Evolutionary conservation across 2,797 vertebrate species (phyloP), one percentile per base, ranked within the genome.

Genomic region (Pygocentrus nattereri): DNA sequence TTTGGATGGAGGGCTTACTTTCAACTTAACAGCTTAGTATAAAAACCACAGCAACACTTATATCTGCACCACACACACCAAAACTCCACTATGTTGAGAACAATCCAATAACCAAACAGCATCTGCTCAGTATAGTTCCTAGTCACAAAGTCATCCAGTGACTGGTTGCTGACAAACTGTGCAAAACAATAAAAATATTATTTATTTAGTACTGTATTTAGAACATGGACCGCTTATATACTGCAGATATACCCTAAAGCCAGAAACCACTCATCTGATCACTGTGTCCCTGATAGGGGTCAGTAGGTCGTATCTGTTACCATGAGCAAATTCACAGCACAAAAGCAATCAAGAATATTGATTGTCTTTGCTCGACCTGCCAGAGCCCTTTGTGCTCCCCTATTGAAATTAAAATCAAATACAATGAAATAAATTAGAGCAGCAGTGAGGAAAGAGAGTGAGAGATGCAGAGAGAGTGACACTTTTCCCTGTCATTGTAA

Each of bases 331-430:
- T 69, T n/a, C 41, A 15, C n/a, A 47, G n/a, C 41, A 2, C n/a
- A 47, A 69, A 49, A 15, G 38, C 41, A 69, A 69, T 69, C n/a
- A 69, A 15, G 12, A 16, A 69, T 25, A 69, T 69, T n/a, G 67
- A 69, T 41, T 1, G 4, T 5, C 27, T 23, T n/a, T 18, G 18
- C 62, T 7, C 16, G 10, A 21, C 31, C 62, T 38, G 21, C 38
- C 21, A 2, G 11, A 23, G 12, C 6, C 13, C 19, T 30, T 13
- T 23, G 16, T 30, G 16, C 5, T 52, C 16, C 25, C 47, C 23
- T 13, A 70, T 0, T 71, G 16, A 52, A 71, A 52, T 71, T 52
- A 71, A 52, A 71, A 50, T 30, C 69, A 71, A 52, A 50, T 15
- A 5, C 68, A 27, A 52, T 19, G 1, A 16, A 27, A 21, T 4